Evolutionary conservation across 2,797 vertebrate genomes (phyloP).

Genomic region (Lepus townsendii): DNA sequence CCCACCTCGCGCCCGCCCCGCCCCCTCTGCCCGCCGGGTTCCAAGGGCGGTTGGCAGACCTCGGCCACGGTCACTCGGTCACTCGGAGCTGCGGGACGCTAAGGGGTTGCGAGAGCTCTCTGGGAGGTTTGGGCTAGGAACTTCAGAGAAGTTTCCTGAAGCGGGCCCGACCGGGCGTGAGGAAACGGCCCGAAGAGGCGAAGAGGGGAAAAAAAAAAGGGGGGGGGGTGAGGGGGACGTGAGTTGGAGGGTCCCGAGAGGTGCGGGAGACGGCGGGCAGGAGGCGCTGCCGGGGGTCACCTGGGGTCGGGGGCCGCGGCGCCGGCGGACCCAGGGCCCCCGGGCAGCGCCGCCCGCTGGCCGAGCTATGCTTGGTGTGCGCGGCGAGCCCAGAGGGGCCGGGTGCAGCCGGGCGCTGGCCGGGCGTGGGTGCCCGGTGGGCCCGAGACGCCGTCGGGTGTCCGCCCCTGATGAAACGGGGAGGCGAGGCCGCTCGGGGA

Average conservation of each 20-base stretch:
- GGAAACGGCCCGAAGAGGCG: not conserved
- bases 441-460: not conserved
- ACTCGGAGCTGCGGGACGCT: slow-evolving; percentile 39
- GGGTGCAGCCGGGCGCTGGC: too few species aligned
- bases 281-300: not conserved
- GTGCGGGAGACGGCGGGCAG: not conserved
- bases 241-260: not conserved
- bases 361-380: not conserved
- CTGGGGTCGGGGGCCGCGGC: not conserved
- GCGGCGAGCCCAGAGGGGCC: not conserved
- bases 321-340: not conserved
- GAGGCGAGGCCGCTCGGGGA: slow-evolving; percentile 62
- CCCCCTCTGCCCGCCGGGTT: slow-evolving; percentile 73
- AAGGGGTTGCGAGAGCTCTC: not conserved
- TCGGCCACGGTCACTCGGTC: not conserved
- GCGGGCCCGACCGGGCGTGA: not conserved
- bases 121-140: slow-evolving; percentile 39
- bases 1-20: slow-evolving; percentile 64
- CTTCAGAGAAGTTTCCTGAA: slow-evolving; percentile 51
- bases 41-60: slow-evolving; percentile 76
- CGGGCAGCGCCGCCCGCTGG: not conserved
- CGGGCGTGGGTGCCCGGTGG: not conserved
- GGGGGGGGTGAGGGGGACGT: not conserved
- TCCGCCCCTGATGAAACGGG: not conserved
- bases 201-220: not conserved